Base-by-base conservation (phyloP, 1,140 invertebrate genomes). In the Caenorhabditis inopinata region DNA sequence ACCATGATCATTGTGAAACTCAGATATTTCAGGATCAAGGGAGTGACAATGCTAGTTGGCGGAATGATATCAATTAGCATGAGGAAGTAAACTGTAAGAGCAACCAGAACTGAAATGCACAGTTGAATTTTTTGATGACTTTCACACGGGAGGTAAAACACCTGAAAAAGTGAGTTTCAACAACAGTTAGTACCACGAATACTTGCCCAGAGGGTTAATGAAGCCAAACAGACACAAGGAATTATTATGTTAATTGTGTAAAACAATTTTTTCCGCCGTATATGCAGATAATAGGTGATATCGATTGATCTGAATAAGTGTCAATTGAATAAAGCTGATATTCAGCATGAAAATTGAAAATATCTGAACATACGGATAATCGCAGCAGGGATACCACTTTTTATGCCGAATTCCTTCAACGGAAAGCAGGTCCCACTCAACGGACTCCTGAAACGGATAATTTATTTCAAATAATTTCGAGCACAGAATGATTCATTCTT, bases 1-100 rank as follows among this genome's bases (percentile, higher is more conserved):
- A 99, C 99, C 96, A 99, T 98, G 81, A 99, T 96, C 90, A 99
- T 98, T 35, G 96, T 99, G 90, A 99, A 99, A 27, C 85, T 35
- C 1, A 99, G 92, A 91, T 98, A 99, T 91, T 98, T 98, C 88
- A 96, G 96, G 84, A 99, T 98, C 80, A 99, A 91, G 79, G 96
- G 95, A 84, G 97, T 91, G 85, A 96, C 95, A 16, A 97, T 91
- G 27, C 94, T 96, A 0, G 96, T 98, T 4, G 96, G 97, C 75
- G 97, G 97, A 81, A 99, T 91, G 89, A 99, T 98, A 91, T 99
- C 98, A 90, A 99, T 92, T 89, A 97, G 96, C 86, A 99, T 93
- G 83, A 99, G 91, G 92, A 99, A 98, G 90, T 95, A 97, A 86
- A 99, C 98, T 85, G 96, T 96, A 58, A 98, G 91, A 4, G 96